Conservation (phyloP, 2,888 invertebrate genomes). For the Synanthedon myopaeformis region DNA sequence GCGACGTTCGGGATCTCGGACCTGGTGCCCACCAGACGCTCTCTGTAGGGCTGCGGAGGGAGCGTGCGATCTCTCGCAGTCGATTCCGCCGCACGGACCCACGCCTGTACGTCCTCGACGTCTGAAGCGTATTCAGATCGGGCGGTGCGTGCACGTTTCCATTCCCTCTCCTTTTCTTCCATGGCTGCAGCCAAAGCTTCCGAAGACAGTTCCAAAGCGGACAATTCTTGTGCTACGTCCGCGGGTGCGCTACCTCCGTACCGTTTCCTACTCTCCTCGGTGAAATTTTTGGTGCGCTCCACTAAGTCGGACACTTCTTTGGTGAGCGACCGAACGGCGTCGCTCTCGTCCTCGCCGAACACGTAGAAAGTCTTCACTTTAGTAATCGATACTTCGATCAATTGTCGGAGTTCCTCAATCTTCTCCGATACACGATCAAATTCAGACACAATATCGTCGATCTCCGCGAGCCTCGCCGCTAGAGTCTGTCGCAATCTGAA, state of each 20-base stretch:
- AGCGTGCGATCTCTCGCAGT: constrained; percentile 84
- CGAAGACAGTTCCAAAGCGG: constrained; percentile 82
- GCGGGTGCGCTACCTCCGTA: constrained; percentile 78
- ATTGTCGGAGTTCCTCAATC: constrained; percentile 76
- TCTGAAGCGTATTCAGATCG: constrained; percentile 84
- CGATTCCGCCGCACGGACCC: constrained; percentile 87
- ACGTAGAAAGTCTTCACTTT: constrained; percentile 81
- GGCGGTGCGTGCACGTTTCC: constrained; percentile 86
- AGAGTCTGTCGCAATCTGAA: constrained; percentile 84
- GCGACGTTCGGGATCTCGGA: constrained; percentile 77
- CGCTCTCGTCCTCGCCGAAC: constrained; percentile 78
- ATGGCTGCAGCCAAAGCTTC: constrained; percentile 83
- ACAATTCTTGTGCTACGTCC: constrained; percentile 84
- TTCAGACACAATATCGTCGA: constrained; percentile 79
- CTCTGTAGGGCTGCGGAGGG: constrained; percentile 82
- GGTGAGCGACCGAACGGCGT: constrained; percentile 70
- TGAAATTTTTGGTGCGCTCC: constrained; percentile 69
- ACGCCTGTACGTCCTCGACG: constrained; percentile 83
- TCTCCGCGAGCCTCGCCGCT: constrained; percentile 80
- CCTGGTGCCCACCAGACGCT: constrained; percentile 81
- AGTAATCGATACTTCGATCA: constrained; percentile 74
- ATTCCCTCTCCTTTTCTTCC: constrained; percentile 90
- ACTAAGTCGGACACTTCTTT: constrained; percentile 70
- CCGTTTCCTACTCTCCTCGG: constrained; percentile 69
- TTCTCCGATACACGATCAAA: constrained; percentile 80